Evolutionary conservation across 2,113 vertebrate species (phyloP).

Genomic region (Colistium nudipinnis): DNA sequence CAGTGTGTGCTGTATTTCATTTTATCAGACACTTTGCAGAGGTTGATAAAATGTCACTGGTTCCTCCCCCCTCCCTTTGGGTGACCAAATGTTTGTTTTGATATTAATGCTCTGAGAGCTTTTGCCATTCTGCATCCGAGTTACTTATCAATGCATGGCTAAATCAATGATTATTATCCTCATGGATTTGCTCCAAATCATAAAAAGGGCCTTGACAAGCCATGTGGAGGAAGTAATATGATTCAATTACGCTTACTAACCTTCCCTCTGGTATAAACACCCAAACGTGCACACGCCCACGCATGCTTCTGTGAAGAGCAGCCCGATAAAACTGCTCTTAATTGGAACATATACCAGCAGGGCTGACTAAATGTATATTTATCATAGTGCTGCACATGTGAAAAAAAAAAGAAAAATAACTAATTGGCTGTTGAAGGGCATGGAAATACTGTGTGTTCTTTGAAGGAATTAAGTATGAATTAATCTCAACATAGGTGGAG

Average conservation of each 20-base stretch:
- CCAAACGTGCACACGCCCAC: too few relatives aligned
- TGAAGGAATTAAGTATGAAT: too few relatives aligned
- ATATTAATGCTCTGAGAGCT: constrained; percentile 38
- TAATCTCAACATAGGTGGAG: too few relatives aligned
- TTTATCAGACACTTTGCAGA: constrained; percentile 18
- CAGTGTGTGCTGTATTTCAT: not conserved
- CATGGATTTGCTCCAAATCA: constrained; percentile 75
- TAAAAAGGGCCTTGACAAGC: constrained; percentile 77
- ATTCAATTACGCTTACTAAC: constrained; percentile 74
- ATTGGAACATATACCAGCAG: constrained; percentile 67
- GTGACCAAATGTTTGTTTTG: constrained; percentile 31
- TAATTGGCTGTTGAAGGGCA: too few relatives aligned
- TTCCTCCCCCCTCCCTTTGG: not conserved
- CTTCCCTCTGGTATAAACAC: constrained; percentile 60
- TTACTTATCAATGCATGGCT: constrained; percentile 69
- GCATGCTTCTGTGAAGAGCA: constrained; percentile 30
- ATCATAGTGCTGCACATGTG: constrained; percentile 65
- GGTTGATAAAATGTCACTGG: not conserved
- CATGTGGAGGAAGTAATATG: constrained; percentile 74
- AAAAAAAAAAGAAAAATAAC: constrained; percentile 34
- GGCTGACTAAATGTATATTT: constrained; percentile 71
- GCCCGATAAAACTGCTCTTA: constrained; percentile 75
- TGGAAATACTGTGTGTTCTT: too few relatives aligned
- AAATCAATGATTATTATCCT: constrained; percentile 74
- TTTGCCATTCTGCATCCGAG: constrained; percentile 32